Conservation (phyloP, 2,888 invertebrate species). For the Allophyes oxyacanthae region DNA sequence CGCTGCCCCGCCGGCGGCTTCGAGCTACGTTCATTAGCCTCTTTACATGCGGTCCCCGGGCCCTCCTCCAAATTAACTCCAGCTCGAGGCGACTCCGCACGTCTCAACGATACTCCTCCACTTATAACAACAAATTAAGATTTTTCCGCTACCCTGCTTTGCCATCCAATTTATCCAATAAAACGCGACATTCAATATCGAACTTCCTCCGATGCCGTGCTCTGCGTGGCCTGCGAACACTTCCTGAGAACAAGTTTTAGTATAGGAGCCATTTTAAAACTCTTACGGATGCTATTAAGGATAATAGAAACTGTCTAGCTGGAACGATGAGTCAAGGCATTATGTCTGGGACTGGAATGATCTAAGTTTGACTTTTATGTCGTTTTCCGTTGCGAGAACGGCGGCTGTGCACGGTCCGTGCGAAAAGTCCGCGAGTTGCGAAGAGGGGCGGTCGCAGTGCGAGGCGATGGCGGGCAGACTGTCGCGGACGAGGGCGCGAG, state of each 20-base stretch:
- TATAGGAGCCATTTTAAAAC: conserved; percentile 86
- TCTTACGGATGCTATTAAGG: conserved; percentile 86
- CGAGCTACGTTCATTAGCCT: conserved; percentile 78
- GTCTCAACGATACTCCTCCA: conserved; percentile 49
- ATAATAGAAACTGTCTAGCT: conserved; percentile 86
- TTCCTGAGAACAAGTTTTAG: conserved; percentile 83
- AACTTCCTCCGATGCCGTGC: conserved; percentile 76
- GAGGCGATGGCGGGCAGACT: conserved; percentile 37
- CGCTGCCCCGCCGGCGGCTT: conserved; percentile 63
- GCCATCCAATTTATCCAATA: conserved; percentile 81
- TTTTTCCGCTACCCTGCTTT: conserved; percentile 63
- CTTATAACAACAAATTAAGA: conserved; percentile 64
- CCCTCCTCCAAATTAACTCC: conserved; percentile 67
- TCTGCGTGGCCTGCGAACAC: conserved; percentile 81
- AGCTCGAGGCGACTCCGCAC: conserved; percentile 47
- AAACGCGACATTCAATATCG: conserved; percentile 82
- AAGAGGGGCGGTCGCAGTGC: conserved; percentile 39
- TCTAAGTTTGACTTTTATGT: conserved; percentile 84
- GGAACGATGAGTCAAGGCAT: conserved; percentile 82
- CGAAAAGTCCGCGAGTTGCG: conserved; percentile 56
- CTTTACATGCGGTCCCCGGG: conserved; percentile 67
- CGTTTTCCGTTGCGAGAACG: conserved; percentile 64
- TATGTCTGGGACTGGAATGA: conserved; percentile 81
- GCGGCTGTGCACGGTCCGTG: conserved; percentile 57
- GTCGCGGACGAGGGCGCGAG: conserved; percentile 46